Evolutionary conservation across 2,888 invertebrate species (phyloP).

Genomic region (Alentia gelatinosa): DNA sequence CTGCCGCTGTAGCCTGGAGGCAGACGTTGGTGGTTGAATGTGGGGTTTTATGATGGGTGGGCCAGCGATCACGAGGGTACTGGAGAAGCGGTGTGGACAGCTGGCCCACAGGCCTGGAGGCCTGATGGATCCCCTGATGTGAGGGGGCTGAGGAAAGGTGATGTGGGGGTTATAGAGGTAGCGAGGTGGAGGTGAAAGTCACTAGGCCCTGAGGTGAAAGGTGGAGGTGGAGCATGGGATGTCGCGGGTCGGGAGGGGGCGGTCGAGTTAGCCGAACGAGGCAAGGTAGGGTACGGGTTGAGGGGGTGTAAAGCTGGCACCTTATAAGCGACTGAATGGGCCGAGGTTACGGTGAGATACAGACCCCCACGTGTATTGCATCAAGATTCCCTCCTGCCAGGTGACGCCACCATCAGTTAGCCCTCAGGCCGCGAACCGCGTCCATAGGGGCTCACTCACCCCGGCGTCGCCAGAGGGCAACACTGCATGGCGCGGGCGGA

Average conservation of each 20-base stretch:
- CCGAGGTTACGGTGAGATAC: too few relatives aligned
- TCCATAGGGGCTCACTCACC: constrained; percentile 42
- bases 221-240: too few relatives aligned
- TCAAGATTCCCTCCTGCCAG: not conserved
- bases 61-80: not conserved
- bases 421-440: not conserved
- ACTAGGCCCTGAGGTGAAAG: not conserved
- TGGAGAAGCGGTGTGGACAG: not conserved
- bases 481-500: not conserved
- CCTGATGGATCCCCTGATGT: not conserved
- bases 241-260: too few relatives aligned
- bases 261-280: not conserved
- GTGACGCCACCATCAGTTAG: constrained; percentile 50
- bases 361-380: constrained; percentile 1
- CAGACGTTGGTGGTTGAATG: not conserved
- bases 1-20: too few relatives aligned
- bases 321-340: too few relatives aligned
- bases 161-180: not conserved
- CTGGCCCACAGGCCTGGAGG: constrained; percentile 3
- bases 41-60: not conserved
- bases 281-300: not conserved
- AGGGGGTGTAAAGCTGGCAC: not conserved
- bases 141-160: not conserved
- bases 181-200: not conserved
- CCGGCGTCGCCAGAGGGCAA: not conserved